phyloP scores from a whole-genome alignment of 35 echinoderm and acorn worm genomes.

The Lytechinus variegatus region DNA sequence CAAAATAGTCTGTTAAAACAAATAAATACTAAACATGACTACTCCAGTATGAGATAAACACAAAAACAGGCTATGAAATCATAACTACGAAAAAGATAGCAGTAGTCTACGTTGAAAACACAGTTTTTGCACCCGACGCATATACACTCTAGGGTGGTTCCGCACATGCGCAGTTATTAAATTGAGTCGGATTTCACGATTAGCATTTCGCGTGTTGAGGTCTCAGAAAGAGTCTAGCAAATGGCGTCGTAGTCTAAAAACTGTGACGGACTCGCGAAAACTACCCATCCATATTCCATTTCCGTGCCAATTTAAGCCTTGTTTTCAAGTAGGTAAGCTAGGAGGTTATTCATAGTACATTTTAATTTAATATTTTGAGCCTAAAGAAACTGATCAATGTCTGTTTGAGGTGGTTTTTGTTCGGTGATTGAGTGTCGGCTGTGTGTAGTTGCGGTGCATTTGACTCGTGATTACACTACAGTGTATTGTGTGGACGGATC shows the following conservation, averaged over 20 bases:
- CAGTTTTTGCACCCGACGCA: background rate
- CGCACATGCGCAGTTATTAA: background rate
- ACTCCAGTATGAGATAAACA: too few species aligned
- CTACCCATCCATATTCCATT: constrained; percentile 23
- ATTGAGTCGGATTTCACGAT: constrained; percentile 10
- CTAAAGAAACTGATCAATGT: background rate
- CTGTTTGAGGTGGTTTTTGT: background rate
- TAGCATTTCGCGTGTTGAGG: constrained; percentile 21
- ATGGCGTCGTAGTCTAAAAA: constrained; percentile 47
- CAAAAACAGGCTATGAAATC: too few species aligned
- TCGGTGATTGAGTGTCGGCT: background rate
- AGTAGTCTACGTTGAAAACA: constrained; percentile 7
- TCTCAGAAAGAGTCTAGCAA: constrained; percentile 39
- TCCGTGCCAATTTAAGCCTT: background rate
- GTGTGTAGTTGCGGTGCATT: background rate
- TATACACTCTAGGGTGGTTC: constrained; percentile 18
- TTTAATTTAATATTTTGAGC: background rate
- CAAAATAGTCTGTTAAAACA: too few species aligned
- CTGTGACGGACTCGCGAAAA: constrained; percentile 19
- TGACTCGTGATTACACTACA: constrained; percentile 22
- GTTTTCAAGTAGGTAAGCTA: constrained; percentile 1
- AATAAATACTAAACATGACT: too few species aligned
- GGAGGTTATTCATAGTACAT: background rate
- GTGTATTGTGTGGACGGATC: background rate
- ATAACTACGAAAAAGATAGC: too few species aligned